These are phyloP conservation scores for Octopus bimaculoides DNA, from an alignment of 1,140 invertebrate species.

Conservation along the genomic window DNA sequence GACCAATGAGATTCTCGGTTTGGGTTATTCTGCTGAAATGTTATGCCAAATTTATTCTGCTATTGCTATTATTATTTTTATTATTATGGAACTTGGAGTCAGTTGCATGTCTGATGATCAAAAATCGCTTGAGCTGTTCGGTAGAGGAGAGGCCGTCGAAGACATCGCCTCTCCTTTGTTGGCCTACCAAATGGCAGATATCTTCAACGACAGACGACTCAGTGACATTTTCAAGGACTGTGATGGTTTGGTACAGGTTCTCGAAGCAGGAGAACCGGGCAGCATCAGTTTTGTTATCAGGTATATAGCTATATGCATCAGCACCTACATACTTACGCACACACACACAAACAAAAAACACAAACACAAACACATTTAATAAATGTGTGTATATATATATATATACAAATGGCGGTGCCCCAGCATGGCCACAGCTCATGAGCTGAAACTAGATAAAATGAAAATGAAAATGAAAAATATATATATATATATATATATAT, in stretches of 20 bases:
- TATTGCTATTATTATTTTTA: not conserved
- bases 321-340: too few species aligned
- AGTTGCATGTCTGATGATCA: not conserved
- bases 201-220: conserved; percentile 1
- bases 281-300: conserved; percentile 67
- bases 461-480: too few species aligned
- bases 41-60: not conserved
- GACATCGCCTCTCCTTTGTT: not conserved
- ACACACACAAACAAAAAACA: too few species aligned
- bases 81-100: conserved; percentile 1
- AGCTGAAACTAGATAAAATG: too few species aligned
- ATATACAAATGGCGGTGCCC: too few species aligned
- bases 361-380: too few species aligned
- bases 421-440: too few species aligned
- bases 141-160: not conserved
- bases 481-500: too few species aligned
- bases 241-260: conserved; percentile 66
- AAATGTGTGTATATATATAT: too few species aligned
- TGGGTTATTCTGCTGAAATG: not conserved
- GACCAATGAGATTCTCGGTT: not conserved
- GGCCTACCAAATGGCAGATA: conserved; percentile 16
- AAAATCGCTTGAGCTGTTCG: not conserved
- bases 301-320: conserved; percentile 47
- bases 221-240: conserved; percentile 43
- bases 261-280: conserved; percentile 67